Conservation (phyloP, 2,888 invertebrate species). For the Perdita meconis region DNA sequence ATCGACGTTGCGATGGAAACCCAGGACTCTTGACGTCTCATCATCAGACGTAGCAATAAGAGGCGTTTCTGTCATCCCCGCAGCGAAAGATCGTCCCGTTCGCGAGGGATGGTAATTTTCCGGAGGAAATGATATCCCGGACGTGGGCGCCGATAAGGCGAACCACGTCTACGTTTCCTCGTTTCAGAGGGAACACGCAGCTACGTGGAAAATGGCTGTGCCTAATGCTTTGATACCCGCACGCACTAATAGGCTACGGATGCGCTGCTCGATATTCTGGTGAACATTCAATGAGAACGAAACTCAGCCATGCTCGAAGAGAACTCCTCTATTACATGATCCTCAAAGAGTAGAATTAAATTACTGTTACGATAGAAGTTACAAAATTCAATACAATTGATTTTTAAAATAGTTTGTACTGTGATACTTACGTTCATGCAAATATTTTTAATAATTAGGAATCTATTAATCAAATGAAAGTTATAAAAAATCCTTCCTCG, state of each 20-base stretch:
- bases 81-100: conserved; percentile 60
- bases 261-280: conserved; percentile 3
- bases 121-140: conserved; percentile 71
- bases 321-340: background rate
- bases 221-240: conserved; percentile 26
- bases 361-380: no score
- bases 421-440: no score
- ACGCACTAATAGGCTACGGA: conserved; percentile 2
- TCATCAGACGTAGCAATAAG: conserved; percentile 55
- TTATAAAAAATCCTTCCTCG: no score
- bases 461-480: no score
- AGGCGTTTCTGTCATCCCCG: conserved; percentile 56
- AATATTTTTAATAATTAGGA: no score
- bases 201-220: conserved; percentile 26
- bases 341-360: background rate
- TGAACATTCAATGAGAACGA: background rate
- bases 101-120: conserved; percentile 71
- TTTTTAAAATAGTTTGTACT: no score
- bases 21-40: conserved; percentile 54
- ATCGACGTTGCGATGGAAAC: conserved; percentile 60
- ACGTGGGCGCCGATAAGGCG: conserved; percentile 61
- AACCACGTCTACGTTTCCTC: conserved; percentile 49
- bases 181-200: conserved; percentile 14
- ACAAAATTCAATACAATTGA: no score
- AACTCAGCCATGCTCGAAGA: background rate